Conservation (phyloP, 1,140 invertebrate genomes). For the Bathynomus jamesi region DNA sequence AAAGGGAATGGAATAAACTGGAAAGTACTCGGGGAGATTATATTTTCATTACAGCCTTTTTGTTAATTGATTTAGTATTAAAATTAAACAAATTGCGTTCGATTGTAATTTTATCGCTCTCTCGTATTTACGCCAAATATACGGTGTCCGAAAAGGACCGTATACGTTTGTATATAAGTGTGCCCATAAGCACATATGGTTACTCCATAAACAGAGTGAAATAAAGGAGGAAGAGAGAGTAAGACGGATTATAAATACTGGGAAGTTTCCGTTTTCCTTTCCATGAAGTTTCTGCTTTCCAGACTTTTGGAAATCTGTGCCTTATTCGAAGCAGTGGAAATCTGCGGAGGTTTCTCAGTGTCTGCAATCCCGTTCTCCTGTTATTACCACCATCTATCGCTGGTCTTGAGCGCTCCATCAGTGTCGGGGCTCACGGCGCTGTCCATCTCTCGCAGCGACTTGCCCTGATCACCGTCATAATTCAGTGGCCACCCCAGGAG, state of each 20-base stretch:
- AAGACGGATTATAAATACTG: not conserved
- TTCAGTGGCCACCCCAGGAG: conserved; percentile 22
- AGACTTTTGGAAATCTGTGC: not conserved
- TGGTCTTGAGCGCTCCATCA: conserved; percentile 28
- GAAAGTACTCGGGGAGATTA: too few species aligned
- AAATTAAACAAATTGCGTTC: too few species aligned
- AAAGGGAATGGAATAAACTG: too few species aligned
- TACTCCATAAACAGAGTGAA: not conserved
- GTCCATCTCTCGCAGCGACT: conserved; percentile 34
- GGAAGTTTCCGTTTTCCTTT: not conserved
- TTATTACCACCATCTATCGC: conserved; percentile 34
- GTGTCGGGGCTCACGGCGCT: conserved; percentile 29
- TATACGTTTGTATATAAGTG: too few species aligned
- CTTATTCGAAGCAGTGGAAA: not conserved
- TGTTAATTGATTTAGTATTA: too few species aligned
- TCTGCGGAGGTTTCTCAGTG: conserved; percentile 19
- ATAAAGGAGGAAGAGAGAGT: not conserved
- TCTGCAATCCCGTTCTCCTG: conserved; percentile 31
- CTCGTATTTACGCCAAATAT: too few species aligned
- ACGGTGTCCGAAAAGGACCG: too few species aligned
- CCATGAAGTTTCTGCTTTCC: not conserved
- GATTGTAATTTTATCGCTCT: too few species aligned
- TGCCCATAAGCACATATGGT: too few species aligned
- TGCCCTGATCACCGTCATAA: conserved; percentile 31
- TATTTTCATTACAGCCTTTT: too few species aligned